These are phyloP conservation scores for Oikopleura vanhoeffeni DNA, from an alignment of 23 tunicate genomes.

Conservation along the genomic window DNA sequence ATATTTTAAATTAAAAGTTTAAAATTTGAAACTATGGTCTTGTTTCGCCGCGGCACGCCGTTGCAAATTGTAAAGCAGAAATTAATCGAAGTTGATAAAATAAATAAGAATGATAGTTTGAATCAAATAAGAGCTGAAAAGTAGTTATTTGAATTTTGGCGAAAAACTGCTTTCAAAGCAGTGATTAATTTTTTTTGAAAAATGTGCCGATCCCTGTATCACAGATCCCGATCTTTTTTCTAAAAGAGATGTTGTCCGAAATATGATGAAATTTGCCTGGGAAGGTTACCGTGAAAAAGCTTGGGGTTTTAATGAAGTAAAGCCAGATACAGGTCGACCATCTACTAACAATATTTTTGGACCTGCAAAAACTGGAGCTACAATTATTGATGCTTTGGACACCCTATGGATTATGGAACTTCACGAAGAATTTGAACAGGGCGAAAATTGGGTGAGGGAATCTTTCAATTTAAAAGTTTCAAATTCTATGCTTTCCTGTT, in stretches of 20 bases:
- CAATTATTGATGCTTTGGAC: not conserved
- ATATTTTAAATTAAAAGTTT: too few species aligned
- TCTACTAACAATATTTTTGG: constrained; percentile 7
- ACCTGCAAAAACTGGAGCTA: not conserved
- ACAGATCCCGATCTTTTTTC: not conserved
- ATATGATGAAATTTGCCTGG: constrained; percentile 16
- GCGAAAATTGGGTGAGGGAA: not conserved
- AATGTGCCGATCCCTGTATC: too few species aligned
- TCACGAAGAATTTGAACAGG: not conserved
- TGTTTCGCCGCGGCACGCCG: too few species aligned
- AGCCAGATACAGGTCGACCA: not conserved
- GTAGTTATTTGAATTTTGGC: too few species aligned
- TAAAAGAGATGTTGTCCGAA: not conserved
- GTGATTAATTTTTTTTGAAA: too few species aligned
- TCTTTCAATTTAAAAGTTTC: not conserved
- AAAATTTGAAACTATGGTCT: too few species aligned
- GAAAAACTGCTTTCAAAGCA: too few species aligned
- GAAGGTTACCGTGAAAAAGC: constrained; percentile 1
- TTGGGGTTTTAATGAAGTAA: constrained; percentile 5
- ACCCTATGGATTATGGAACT: constrained; percentile 11
- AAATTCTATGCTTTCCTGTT: not conserved
- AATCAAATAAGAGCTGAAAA: too few species aligned
- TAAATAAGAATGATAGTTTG: too few species aligned
- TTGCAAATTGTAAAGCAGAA: too few species aligned
- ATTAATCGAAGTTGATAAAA: too few species aligned